Evolutionary conservation across 2,797 vertebrate genomes (phyloP).

Genomic region (Syngnathus rostellatus): DNA sequence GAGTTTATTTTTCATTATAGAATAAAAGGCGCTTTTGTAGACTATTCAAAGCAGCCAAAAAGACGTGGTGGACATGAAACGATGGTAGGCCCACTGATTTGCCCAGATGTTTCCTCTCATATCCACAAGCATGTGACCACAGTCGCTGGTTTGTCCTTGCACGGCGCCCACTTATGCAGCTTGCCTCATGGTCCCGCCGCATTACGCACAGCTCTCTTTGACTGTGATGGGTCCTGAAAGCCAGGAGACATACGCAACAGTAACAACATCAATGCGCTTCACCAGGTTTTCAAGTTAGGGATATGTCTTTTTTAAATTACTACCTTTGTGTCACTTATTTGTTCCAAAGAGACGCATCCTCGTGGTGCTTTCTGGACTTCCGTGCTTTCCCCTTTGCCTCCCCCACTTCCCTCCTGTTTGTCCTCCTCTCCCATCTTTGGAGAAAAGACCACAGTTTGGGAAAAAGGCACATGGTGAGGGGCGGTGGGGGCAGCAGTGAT

Average conservation of each 20-base stretch:
- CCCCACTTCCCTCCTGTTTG: conserved; percentile 29
- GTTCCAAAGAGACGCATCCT: conserved; percentile 39
- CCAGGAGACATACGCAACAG: conserved; percentile 60
- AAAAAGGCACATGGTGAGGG: conserved; percentile 21
- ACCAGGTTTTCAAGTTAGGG: conserved; percentile 66
- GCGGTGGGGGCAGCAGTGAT: conserved; percentile 49
- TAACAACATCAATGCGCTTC: conserved; percentile 71
- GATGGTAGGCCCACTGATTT: conserved; percentile 40
- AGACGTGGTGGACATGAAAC: conserved; percentile 42
- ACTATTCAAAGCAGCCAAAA: conserved; percentile 28
- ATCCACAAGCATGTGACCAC: conserved; percentile 54
- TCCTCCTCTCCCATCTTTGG: conserved; percentile 32
- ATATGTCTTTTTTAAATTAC: conserved; percentile 63
- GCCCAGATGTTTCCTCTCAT: conserved; percentile 67
- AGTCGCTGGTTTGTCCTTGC: conserved; percentile 46
- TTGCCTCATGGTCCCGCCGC: conserved; percentile 46
- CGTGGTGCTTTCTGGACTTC: conserved; percentile 26
- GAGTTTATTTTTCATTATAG: conserved; percentile 1
- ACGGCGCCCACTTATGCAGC: conserved; percentile 38
- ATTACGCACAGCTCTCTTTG: conserved; percentile 51
- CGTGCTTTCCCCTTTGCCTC: conserved; percentile 17
- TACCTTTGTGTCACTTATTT: conserved; percentile 54
- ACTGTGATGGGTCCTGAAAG: conserved; percentile 70
- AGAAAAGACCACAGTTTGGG: conserved; percentile 38
- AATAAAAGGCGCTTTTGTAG: conserved; percentile 24